Evolutionary conservation across 64 coral and sea anemone species (phyloP).

Genomic region (Anthopleura sola): DNA sequence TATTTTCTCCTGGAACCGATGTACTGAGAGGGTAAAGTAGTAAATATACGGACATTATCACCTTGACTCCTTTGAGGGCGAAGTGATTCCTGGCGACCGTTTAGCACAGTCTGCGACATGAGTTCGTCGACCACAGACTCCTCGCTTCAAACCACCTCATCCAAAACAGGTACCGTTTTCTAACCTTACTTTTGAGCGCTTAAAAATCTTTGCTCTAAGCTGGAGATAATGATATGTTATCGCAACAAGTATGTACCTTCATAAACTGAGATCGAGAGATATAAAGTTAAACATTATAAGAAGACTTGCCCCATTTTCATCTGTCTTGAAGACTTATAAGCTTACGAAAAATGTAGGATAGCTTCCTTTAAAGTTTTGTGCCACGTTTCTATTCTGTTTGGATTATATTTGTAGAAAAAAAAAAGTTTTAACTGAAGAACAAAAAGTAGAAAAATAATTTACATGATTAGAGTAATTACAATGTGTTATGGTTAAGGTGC

Average conservation of each 20-base stretch:
- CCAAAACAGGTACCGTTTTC: background rate
- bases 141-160: slow-evolving; percentile 8
- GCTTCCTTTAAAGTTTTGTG: background rate
- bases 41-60: background rate
- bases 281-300: background rate
- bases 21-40: background rate
- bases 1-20: background rate
- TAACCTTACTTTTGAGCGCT: background rate
- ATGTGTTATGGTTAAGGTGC: background rate
- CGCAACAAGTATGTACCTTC: background rate
- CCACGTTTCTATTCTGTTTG: background rate
- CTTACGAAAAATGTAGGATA: background rate
- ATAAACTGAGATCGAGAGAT: background rate
- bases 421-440: background rate
- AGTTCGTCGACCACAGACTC: background rate
- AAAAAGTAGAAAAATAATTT: background rate
- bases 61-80: background rate
- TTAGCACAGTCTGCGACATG: background rate
- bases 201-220: background rate
- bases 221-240: background rate
- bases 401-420: background rate
- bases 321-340: background rate
- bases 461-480: background rate
- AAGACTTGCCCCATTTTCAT: background rate
- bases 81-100: background rate